A percentile compares a stretch with the other conserved stretches of the same genome.
phyloP scores from a whole-genome alignment of 2,113 vertebrate genomes.

The Pelecanus crispus region DNA sequence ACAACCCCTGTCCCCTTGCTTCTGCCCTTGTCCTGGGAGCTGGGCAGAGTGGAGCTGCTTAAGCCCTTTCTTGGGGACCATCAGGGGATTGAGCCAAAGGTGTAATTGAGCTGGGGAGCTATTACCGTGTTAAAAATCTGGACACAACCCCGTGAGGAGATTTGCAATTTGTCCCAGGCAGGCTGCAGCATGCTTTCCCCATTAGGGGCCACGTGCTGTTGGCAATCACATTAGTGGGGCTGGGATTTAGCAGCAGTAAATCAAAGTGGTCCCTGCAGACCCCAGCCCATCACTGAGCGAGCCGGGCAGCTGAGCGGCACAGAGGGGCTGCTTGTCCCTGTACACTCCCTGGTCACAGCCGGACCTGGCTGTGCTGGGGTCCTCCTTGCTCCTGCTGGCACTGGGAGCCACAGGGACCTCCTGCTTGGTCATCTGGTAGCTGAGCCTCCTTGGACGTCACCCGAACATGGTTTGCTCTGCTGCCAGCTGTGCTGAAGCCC shows the following conservation, averaged over 20 bases:
- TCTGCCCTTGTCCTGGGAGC: neutral
- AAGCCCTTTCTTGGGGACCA: neutral
- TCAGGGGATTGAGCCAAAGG: neutral
- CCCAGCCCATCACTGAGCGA: accelerated
- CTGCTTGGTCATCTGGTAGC: neutral
- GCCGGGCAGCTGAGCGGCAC: accelerated
- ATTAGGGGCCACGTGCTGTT: neutral
- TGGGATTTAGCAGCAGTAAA: slow-evolving; percentile 25
- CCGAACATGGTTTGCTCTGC: neutral
- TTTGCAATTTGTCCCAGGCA: slow-evolving; percentile 61
- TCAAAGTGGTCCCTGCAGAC: slow-evolving; percentile 27
- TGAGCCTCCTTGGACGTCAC: neutral
- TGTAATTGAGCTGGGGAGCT: neutral
- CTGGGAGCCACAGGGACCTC: neutral
- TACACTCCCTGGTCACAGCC: neutral
- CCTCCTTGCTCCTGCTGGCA: neutral
- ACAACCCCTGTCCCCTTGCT: accelerated
- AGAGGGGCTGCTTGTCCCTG: neutral
- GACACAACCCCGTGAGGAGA: neutral
- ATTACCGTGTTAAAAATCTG: slow-evolving; percentile 29
- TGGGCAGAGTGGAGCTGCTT: neutral
- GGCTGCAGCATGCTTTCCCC: slow-evolving; percentile 18
- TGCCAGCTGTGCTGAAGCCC: neutral
- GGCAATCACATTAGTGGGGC: slow-evolving; percentile 39
- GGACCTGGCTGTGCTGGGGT: neutral